A percentile compares a stretch with the other conserved stretches of the same genome.
phyloP scores from a whole-genome alignment of 1,140 invertebrate species.

The Dermatophagoides farinae region DNA sequence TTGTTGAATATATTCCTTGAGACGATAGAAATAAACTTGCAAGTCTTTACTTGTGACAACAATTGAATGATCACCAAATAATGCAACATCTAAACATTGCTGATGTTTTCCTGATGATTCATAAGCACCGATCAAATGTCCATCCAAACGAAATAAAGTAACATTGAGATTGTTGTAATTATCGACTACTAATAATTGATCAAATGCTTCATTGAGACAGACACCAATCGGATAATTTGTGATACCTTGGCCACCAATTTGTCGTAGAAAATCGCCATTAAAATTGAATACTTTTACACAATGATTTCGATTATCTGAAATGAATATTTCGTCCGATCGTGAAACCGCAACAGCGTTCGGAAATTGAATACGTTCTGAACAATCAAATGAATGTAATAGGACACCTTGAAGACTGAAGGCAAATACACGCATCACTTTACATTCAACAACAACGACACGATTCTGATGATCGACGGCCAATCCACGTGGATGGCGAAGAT shows the following conservation, averaged over 20 bases:
- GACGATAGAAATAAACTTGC: constrained; percentile 76
- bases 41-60: constrained; percentile 98
- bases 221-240: constrained; percentile 99
- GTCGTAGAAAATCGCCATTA: constrained; percentile 83
- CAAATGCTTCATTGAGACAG: constrained; percentile 69
- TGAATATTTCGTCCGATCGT: constrained; percentile 97
- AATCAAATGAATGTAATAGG: constrained; percentile 90
- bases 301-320: constrained; percentile 95
- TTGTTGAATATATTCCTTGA: background rate
- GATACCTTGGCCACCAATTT: constrained; percentile 93
- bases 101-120: constrained; percentile 99
- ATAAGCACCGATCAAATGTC: constrained; percentile 78
- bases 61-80: constrained; percentile 97
- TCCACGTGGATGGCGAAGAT: constrained; percentile 89
- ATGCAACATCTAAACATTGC: constrained; percentile 95
- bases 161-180: constrained; percentile 99
- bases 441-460: constrained; percentile 93
- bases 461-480: constrained; percentile 92
- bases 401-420: constrained; percentile 95
- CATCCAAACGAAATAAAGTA: constrained; percentile 91
- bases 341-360: constrained; percentile 97
- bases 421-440: constrained; percentile 98
- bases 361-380: constrained; percentile 94
- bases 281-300: constrained; percentile 99
- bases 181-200: constrained; percentile 92